Evolutionary conservation across 2,113 vertebrate species (phyloP).

Genomic region (Leiothrix lutea): DNA sequence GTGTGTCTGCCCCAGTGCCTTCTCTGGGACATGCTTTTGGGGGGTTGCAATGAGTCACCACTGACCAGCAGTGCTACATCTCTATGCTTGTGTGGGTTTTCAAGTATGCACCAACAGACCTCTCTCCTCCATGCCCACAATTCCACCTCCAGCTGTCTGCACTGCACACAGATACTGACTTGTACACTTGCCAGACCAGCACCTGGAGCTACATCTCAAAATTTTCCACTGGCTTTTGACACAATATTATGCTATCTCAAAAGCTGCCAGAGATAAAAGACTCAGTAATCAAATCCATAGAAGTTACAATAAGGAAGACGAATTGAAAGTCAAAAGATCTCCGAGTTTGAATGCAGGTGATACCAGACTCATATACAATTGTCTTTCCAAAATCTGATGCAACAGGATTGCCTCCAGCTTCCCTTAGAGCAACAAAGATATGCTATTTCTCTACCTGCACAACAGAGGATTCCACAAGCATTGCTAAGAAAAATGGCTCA

Average conservation of each 20-base stretch:
- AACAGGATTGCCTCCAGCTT: neutral
- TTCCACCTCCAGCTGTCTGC: neutral
- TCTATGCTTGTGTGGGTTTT: neutral
- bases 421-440: neutral
- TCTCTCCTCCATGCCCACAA: neutral
- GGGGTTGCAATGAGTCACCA: no score
- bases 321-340: neutral
- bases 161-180: neutral
- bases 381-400: neutral
- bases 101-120: neutral
- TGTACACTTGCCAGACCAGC: neutral
- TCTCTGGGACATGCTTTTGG: no score
- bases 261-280: neutral
- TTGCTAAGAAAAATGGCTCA: neutral
- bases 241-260: neutral
- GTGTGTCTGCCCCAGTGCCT: no score
- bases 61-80: no score
- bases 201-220: neutral
- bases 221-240: neutral
- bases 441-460: neutral
- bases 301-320: neutral
- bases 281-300: neutral
- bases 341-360: neutral
- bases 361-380: fast-evolving
- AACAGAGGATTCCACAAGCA: neutral